Evolutionary conservation across 1,140 invertebrate genomes (phyloP).

Genomic region (Drosophila pachea): DNA sequence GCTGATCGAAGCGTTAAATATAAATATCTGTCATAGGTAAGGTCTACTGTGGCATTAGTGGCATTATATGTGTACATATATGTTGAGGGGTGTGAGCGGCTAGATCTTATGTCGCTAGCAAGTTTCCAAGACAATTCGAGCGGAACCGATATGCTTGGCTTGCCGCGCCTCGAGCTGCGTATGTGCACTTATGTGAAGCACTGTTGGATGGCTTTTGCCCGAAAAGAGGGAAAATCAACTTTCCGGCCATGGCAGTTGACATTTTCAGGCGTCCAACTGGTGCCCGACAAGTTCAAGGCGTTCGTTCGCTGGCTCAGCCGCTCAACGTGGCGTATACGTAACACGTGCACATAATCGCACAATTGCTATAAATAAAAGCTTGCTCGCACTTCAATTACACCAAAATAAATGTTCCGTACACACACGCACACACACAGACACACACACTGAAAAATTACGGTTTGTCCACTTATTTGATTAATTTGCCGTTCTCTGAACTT

Average conservation of each 20-base stretch:
- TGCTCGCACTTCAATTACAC: conserved; percentile 17
- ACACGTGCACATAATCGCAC: conserved; percentile 42
- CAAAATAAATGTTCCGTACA: neutral
- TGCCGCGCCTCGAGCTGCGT: conserved; percentile 42
- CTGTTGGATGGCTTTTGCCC: conserved; percentile 40
- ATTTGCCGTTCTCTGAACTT: conserved; percentile 34
- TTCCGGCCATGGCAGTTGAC: conserved; percentile 48
- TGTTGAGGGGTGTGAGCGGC: too few relatives aligned
- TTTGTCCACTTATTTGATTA: conserved; percentile 39
- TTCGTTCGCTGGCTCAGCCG: conserved; percentile 36
- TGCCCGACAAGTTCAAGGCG: conserved; percentile 58
- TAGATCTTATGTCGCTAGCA: conserved; percentile 16
- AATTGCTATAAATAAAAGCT: conserved; percentile 35
- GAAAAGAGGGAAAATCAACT: conserved; percentile 23
- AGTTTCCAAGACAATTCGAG: conserved; percentile 55
- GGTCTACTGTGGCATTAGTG: conserved; percentile 3
- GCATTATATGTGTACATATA: conserved; percentile 7
- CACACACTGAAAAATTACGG: conserved; percentile 16
- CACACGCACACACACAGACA: too few relatives aligned
- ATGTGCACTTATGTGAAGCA: neutral
- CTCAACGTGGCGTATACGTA: conserved; percentile 55
- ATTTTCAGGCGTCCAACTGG: conserved; percentile 17
- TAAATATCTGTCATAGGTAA: neutral
- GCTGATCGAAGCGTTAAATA: conserved; percentile 2
- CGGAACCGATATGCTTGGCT: conserved; percentile 61